A percentile compares a stretch with the other conserved stretches of the same genome.
Evolutionary conservation across 2,113 vertebrate species (phyloP).

Genomic region (Martes martes): DNA sequence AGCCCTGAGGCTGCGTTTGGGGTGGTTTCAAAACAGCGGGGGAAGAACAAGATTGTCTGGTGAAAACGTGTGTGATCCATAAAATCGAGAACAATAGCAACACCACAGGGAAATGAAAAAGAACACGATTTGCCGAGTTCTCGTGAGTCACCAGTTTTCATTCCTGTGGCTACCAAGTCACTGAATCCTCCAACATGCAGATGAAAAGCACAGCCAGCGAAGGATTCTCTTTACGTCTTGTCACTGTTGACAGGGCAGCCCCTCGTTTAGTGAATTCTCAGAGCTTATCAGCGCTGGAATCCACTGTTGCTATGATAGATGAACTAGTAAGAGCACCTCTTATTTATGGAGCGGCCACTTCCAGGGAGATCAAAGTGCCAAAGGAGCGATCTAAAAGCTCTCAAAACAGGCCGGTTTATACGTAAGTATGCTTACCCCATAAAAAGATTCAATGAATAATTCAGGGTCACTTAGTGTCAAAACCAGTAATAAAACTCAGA

Average conservation of each 20-base stretch:
- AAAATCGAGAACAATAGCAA: conserved; percentile 72
- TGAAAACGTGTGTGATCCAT: conserved; percentile 71
- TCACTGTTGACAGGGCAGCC: neutral
- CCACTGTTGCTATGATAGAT: neutral
- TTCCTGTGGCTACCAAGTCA: conserved; percentile 76
- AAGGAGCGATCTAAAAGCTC: conserved; percentile 42
- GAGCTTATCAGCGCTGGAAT: conserved; percentile 32
- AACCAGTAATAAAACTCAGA: conserved; percentile 59
- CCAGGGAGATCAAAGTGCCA: conserved; percentile 51
- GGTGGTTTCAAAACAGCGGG: conserved; percentile 68
- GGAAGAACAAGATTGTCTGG: conserved; percentile 70
- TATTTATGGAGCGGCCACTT: conserved; percentile 46
- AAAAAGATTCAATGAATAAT: conserved; percentile 59
- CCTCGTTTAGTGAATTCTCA: neutral
- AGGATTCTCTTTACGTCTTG: conserved; percentile 36
- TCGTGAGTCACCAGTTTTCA: conserved; percentile 73
- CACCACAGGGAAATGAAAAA: conserved; percentile 59
- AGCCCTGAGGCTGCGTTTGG: conserved; percentile 70
- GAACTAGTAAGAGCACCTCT: conserved; percentile 16
- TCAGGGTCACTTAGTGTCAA: conserved; percentile 45
- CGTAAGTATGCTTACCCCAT: conserved; percentile 39
- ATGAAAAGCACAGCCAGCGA: conserved; percentile 39
- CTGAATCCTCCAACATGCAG: conserved; percentile 17
- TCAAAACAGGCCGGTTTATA: conserved; percentile 42
- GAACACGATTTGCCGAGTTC: conserved; percentile 59